phyloP scores from a whole-genome alignment of 2,888 invertebrate species.

The Latheticus oryzae region DNA sequence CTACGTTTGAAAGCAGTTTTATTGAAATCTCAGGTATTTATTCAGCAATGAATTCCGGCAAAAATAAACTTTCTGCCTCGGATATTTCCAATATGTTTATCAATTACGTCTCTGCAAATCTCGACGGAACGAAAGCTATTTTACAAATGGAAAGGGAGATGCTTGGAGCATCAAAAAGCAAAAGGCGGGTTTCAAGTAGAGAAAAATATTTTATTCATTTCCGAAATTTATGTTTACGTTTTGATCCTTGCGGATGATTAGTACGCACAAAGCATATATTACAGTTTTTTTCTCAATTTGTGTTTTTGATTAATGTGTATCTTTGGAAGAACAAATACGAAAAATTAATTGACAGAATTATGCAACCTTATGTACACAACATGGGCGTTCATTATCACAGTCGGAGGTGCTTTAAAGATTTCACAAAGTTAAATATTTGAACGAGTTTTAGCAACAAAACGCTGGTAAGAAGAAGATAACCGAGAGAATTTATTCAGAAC shows the following conservation, averaged over 20 bases:
- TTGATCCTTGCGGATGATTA: no score
- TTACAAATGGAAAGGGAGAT: conserved; percentile 35
- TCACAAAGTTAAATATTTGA: conserved; percentile 61
- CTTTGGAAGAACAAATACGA: conserved; percentile 9
- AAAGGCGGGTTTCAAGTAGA: no score
- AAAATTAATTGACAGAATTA: conserved; percentile 3
- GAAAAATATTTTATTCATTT: no score
- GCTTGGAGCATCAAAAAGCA: conserved; percentile 38
- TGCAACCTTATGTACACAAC: conserved; percentile 17
- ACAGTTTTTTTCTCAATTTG: no score
- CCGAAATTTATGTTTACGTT: no score
- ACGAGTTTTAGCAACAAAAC: conserved; percentile 56
- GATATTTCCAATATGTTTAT: conserved; percentile 53
- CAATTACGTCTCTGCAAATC: conserved; percentile 51
- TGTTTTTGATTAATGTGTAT: no score
- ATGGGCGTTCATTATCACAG: conserved; percentile 39
- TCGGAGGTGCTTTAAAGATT: conserved; percentile 52
- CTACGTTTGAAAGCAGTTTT: conserved; percentile 43
- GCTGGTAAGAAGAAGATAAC: conserved; percentile 59
- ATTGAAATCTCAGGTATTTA: conserved; percentile 50
- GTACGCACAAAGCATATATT: no score
- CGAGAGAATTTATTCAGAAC: conserved; percentile 59
- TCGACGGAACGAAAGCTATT: conserved; percentile 39
- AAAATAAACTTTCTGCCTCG: conserved; percentile 45
- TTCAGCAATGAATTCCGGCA: conserved; percentile 41